Conservation (phyloP, 2,797 vertebrate species). For the Sebastes taczanowskii region DNA sequence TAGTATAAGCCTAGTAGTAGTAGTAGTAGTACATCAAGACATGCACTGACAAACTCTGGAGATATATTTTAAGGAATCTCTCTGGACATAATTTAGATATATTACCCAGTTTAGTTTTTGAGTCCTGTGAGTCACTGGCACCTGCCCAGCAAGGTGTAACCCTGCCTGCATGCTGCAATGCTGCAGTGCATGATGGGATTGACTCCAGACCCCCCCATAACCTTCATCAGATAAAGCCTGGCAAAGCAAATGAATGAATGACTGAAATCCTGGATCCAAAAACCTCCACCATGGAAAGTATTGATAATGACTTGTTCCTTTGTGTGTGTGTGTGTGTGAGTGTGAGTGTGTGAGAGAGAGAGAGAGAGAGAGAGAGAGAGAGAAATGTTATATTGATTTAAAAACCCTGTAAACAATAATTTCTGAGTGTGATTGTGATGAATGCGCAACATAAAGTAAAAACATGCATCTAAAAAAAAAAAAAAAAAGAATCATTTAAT, state of each 20-base stretch:
- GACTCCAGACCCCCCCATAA: background rate
- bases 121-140: conserved; percentile 3
- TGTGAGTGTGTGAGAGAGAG: too few relatives aligned
- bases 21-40: background rate
- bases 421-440: too few relatives aligned
- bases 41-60: background rate
- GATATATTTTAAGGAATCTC: background rate
- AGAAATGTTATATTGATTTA: background rate
- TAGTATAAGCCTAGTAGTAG: background rate
- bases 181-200: background rate
- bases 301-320: background rate
- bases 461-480: background rate
- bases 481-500: background rate
- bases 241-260: background rate
- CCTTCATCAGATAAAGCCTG: background rate
- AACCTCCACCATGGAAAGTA: background rate
- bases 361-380: background rate
- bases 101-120: background rate
- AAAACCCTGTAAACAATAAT: background rate
- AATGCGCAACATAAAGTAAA: background rate
- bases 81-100: background rate
- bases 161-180: background rate
- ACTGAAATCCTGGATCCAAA: background rate
- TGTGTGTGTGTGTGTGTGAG: background rate
- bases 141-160: background rate